Evolutionary conservation across 2,888 invertebrate species (phyloP).

Genomic region (Sphaeridia pumilis): DNA sequence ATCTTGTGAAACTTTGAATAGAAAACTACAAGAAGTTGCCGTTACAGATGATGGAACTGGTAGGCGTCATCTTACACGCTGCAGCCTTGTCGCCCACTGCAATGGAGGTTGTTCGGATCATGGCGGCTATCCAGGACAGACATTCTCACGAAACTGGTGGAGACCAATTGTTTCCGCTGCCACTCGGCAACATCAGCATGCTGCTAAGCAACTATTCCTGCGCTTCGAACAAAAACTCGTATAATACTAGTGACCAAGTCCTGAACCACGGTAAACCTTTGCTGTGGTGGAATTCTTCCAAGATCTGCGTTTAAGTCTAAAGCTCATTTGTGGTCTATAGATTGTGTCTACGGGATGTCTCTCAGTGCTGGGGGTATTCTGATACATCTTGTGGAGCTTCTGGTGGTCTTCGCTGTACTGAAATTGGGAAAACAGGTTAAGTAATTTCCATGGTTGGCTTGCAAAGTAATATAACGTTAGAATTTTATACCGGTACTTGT

Average conservation of each 20-base stretch:
- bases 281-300: no score
- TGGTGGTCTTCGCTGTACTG: slow-evolving; percentile 1
- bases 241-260: no score
- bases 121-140: background rate
- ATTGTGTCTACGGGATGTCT: slow-evolving; percentile 4
- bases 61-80: slow-evolving; percentile 8
- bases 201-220: no score
- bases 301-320: no score
- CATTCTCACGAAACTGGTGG: background rate
- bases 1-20: background rate
- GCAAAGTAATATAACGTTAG: background rate
- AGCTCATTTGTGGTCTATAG: background rate
- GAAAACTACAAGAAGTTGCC: background rate
- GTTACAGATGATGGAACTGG: slow-evolving; percentile 4
- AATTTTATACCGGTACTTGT: background rate
- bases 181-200: no score
- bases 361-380: slow-evolving; percentile 4
- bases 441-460: background rate
- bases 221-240: no score
- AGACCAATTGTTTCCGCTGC: background rate
- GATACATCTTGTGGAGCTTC: slow-evolving; percentile 4
- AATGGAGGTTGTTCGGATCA: background rate
- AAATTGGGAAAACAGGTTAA: slow-evolving; percentile 12
- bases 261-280: no score
- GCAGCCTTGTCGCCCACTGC: slow-evolving; percentile 8